phyloP scores from a whole-genome alignment of 2,113 vertebrate genomes.

The Thalassarche chlororhynchos region DNA sequence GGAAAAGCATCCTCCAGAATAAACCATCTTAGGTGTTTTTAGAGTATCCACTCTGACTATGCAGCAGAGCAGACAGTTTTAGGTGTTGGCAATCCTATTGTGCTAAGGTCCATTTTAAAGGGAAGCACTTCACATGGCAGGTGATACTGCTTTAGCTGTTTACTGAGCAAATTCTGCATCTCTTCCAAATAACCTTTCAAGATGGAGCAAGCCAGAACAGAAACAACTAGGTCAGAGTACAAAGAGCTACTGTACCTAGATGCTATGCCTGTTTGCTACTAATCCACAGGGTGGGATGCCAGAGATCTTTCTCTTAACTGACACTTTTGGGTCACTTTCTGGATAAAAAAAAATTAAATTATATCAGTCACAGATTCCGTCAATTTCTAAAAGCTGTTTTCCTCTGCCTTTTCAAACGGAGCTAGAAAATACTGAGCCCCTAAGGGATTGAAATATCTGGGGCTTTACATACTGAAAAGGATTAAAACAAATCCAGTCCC shows the following conservation, averaged over 20 bases:
- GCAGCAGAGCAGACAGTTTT: not conserved
- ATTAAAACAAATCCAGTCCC: slow-evolving; percentile 69
- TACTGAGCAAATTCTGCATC: slow-evolving; percentile 4
- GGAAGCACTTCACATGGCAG: not conserved
- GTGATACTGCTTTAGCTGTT: not conserved
- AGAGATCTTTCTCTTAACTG: slow-evolving; percentile 56
- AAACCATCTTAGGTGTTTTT: not conserved
- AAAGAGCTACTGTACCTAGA: slow-evolving; percentile 67
- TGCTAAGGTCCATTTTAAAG: not conserved
- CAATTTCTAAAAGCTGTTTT: slow-evolving; percentile 46
- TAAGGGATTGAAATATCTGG: slow-evolving; percentile 65
- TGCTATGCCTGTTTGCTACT: slow-evolving; percentile 55
- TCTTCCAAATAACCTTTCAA: slow-evolving; percentile 52
- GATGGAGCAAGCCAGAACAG: slow-evolving; percentile 42
- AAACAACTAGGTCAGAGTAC: slow-evolving; percentile 70
- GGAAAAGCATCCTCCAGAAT: not conserved
- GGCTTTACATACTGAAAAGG: slow-evolving; percentile 71
- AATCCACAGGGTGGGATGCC: slow-evolving; percentile 54
- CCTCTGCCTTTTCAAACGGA: slow-evolving; percentile 42
- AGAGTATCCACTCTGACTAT: not conserved
- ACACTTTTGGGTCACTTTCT: slow-evolving; percentile 65
- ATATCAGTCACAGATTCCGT: slow-evolving; percentile 35
- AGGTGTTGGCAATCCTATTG: not conserved
- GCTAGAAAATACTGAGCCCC: slow-evolving; percentile 27
- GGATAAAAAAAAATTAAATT: slow-evolving; percentile 16